These are phyloP conservation scores for Argyra leucocephala DNA, from an alignment of 2,888 invertebrate genomes.

Conservation along the genomic window DNA sequence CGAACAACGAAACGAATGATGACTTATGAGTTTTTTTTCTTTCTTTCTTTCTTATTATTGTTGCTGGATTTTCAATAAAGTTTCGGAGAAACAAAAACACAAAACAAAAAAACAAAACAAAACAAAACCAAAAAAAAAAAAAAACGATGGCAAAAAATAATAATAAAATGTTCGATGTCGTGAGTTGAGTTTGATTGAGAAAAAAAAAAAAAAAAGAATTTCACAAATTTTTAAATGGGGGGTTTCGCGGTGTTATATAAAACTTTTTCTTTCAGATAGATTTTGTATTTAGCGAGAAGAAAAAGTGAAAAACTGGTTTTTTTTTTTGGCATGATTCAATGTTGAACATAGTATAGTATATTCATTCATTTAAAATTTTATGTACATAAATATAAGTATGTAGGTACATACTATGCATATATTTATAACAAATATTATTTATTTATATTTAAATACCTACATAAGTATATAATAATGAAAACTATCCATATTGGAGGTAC, in stretches of 20 bases:
- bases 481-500: too few species aligned
- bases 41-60: not conserved
- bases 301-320: not conserved
- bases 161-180: not conserved
- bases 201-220: not conserved
- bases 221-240: not conserved
- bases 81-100: not conserved
- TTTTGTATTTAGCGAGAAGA: not conserved
- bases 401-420: too few species aligned
- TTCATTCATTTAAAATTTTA: too few species aligned
- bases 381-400: too few species aligned
- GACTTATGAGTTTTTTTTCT: not conserved
- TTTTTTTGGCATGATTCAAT: slow-evolving; percentile 1
- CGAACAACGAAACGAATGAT: slow-evolving; percentile 3
- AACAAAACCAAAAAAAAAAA: not conserved
- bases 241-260: slow-evolving; percentile 1
- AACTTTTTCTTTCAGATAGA: not conserved
- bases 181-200: not conserved
- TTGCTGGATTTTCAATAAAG: not conserved
- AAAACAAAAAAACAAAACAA: not conserved
- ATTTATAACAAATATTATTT: too few species aligned
- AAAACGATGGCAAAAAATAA: too few species aligned
- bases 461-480: not conserved
- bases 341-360: not conserved
- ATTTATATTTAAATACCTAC: too few species aligned